A percentile compares a stretch with the other conserved stretches of the same genome.
phyloP scores from a whole-genome alignment of 2,888 invertebrate genomes.

The Magallana nippona region DNA sequence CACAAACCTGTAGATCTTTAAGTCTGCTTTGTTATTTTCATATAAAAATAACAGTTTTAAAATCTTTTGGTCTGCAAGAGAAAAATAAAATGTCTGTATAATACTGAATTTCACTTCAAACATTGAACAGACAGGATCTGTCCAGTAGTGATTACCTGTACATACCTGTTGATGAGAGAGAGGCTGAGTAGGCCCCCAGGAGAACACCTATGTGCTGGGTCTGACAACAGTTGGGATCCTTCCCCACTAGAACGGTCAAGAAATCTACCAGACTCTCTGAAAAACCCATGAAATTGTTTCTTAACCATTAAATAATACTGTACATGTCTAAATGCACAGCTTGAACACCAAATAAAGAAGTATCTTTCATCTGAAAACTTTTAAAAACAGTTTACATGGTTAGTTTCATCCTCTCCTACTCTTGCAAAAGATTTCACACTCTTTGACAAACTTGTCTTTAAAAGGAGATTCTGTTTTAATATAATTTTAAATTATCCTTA shows the following conservation, averaged over 20 bases:
- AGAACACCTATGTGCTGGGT: slow-evolving; percentile 87
- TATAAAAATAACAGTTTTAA: slow-evolving; percentile 85
- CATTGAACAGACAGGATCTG: neutral
- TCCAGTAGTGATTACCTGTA: neutral
- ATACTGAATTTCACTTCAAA: neutral
- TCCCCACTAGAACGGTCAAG: slow-evolving; percentile 84
- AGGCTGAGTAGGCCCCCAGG: slow-evolving; percentile 89
- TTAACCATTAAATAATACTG: neutral
- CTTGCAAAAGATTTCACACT: no score
- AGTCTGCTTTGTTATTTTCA: slow-evolving; percentile 85
- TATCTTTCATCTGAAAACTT: no score
- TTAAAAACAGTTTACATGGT: no score
- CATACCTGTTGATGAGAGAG: slow-evolving; percentile 83
- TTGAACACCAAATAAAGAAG: no score
- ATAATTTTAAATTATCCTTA: no score
- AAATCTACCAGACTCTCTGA: slow-evolving; percentile 58
- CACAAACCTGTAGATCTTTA: slow-evolving; percentile 81
- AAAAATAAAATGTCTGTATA: neutral
- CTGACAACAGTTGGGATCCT: slow-evolving; percentile 85
- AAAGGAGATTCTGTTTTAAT: no score
- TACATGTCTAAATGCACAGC: no score
- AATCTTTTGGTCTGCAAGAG: slow-evolving; percentile 84
- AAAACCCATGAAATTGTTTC: neutral
- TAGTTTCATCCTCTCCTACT: no score
- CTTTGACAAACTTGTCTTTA: no score